These are phyloP conservation scores for Drosophila kepulauana DNA, from an alignment of 1,140 invertebrate genomes.

Conservation along the genomic window DNA sequence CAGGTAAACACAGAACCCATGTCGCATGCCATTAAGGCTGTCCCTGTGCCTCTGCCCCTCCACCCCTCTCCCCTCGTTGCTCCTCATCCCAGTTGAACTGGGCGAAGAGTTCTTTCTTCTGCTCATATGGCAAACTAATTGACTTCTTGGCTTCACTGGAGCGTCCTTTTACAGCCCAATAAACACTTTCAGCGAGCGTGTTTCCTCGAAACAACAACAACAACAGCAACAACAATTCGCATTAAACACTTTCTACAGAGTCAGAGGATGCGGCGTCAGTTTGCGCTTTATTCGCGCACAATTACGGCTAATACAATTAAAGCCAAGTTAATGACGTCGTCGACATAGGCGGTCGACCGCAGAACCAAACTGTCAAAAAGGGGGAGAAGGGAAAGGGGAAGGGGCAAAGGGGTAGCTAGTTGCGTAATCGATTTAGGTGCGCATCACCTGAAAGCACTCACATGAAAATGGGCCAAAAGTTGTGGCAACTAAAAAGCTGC, in stretches of 20 bases:
- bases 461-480: conserved; percentile 14
- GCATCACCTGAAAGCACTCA: conserved; percentile 59
- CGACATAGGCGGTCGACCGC: conserved; percentile 45
- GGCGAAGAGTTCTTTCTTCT: conserved; percentile 19
- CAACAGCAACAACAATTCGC: conserved; percentile 15
- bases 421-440: conserved; percentile 80
- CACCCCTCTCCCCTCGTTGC: too few relatives aligned
- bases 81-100: background rate
- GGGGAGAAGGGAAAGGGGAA: background rate
- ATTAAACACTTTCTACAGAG: conserved; percentile 54
- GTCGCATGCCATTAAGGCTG: conserved; percentile 21
- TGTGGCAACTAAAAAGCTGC: conserved; percentile 23
- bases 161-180: conserved; percentile 74
- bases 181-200: conserved; percentile 67
- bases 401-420: conserved; percentile 28
- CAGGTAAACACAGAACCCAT: conserved; percentile 36
- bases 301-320: conserved; percentile 81
- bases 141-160: conserved; percentile 66
- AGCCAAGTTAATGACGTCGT: conserved; percentile 70
- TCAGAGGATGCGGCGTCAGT: conserved; percentile 30
- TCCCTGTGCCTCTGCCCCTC: background rate
- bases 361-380: background rate
- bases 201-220: conserved; percentile 27
- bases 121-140: conserved; percentile 69
- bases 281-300: conserved; percentile 73